Evolutionary conservation across 2,888 invertebrate genomes (phyloP).

Genomic region (Selenia dentaria): DNA sequence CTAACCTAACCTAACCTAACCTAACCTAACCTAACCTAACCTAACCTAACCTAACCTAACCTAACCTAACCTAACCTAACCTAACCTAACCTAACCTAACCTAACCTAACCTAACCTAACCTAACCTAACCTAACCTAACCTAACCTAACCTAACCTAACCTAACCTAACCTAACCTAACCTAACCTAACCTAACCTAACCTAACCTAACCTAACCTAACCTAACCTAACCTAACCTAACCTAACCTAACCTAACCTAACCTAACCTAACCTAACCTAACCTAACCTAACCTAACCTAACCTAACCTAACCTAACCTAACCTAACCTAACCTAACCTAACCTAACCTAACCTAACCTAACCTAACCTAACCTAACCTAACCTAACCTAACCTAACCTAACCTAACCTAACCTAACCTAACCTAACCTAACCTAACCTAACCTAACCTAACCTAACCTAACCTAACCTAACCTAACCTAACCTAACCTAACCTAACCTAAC

Average conservation of each 20-base stretch:
- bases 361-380: constrained; percentile 32
- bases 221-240: constrained; percentile 30
- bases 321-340: constrained; percentile 29
- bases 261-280: constrained; percentile 32
- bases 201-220: constrained; percentile 28
- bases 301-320: constrained; percentile 30
- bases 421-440: constrained; percentile 33
- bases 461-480: constrained; percentile 28
- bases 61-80: too few relatives aligned
- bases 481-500: too few relatives aligned
- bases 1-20: too few relatives aligned
- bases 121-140: too few relatives aligned
- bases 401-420: constrained; percentile 34
- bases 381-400: constrained; percentile 34
- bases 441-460: constrained; percentile 32
- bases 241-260: constrained; percentile 32
- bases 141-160: too few relatives aligned
- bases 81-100: too few relatives aligned
- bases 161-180: constrained; percentile 21
- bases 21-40: too few relatives aligned
- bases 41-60: too few relatives aligned
- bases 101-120: too few relatives aligned
- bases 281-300: constrained; percentile 37
- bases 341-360: constrained; percentile 29
- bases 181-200: constrained; percentile 24